These are phyloP conservation scores for Oryctes rhinoceros DNA, from an alignment of 1,140 invertebrate genomes.

Conservation along the genomic window DNA sequence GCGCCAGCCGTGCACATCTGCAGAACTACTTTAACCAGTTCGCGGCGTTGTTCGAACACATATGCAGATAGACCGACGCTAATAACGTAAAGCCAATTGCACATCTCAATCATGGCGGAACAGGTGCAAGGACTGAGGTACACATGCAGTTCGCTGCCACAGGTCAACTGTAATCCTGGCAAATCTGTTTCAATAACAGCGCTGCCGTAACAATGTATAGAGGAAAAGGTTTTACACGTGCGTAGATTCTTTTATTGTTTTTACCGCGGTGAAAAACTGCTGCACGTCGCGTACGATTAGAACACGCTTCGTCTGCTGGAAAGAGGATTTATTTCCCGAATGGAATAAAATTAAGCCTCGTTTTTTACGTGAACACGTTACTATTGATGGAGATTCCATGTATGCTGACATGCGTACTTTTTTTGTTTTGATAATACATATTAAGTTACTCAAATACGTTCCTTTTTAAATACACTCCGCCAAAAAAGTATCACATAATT, in stretches of 20 bases:
- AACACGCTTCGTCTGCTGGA: neutral
- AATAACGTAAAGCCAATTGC: conserved; percentile 9
- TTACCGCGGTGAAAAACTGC: neutral
- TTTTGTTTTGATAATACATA: no score
- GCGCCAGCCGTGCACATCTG: neutral
- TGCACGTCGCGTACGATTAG: neutral
- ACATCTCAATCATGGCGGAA: conserved; percentile 6
- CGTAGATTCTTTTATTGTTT: neutral
- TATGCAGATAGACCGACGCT: neutral
- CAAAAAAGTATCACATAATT: no score
- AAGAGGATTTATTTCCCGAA: neutral
- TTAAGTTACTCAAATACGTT: no score
- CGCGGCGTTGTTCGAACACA: neutral
- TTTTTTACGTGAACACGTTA: neutral
- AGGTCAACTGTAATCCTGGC: conserved; percentile 7
- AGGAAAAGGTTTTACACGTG: neutral
- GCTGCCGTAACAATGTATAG: neutral
- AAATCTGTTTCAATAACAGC: conserved; percentile 8
- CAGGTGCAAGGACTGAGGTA: conserved; percentile 6
- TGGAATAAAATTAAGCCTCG: neutral
- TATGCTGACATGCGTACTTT: no score
- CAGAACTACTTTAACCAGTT: neutral
- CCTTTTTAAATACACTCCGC: no score
- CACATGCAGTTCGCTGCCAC: neutral
- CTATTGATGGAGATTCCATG: no score